phyloP scores from a whole-genome alignment of 2,888 invertebrate species.

The Meiosimyza decipiens region DNA sequence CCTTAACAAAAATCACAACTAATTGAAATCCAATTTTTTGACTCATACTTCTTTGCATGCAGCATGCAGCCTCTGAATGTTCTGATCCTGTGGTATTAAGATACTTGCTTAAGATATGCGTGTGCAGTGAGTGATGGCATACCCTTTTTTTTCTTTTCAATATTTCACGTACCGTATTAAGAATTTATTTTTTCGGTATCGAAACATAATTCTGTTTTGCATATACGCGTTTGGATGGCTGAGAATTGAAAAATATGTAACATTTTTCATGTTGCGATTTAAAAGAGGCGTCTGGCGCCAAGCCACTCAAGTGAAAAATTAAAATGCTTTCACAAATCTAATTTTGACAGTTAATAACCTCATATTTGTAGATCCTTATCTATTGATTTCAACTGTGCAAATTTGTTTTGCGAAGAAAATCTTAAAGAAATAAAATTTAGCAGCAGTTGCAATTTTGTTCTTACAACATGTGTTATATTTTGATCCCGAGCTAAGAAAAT shows the following conservation, averaged over 20 bases:
- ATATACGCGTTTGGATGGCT: not conserved
- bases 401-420: conserved; percentile 7
- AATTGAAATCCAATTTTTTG: conserved; percentile 40
- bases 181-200: not conserved
- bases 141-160: conserved; percentile 6
- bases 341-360: not conserved
- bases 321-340: not conserved
- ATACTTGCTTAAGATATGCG: conserved; percentile 9
- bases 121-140: not conserved
- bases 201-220: conserved; percentile 11
- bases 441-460: too few species aligned
- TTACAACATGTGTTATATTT: too few species aligned
- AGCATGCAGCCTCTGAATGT: not conserved
- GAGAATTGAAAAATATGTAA: not conserved
- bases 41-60: conserved; percentile 20
- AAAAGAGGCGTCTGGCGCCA: conserved; percentile 21
- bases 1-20: conserved; percentile 26
- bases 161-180: not conserved
- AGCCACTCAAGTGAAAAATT: conserved; percentile 19
- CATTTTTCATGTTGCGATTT: not conserved
- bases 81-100: conserved; percentile 2
- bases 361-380: not conserved
- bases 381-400: not conserved
- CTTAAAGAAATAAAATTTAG: too few species aligned
- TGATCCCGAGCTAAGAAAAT: too few species aligned